Percentiles rank a stretch among this genome's conserved stretches.
These are phyloP conservation scores for Ophion slaviceki DNA, from an alignment of 2,888 invertebrate genomes.

Conservation along the genomic window DNA sequence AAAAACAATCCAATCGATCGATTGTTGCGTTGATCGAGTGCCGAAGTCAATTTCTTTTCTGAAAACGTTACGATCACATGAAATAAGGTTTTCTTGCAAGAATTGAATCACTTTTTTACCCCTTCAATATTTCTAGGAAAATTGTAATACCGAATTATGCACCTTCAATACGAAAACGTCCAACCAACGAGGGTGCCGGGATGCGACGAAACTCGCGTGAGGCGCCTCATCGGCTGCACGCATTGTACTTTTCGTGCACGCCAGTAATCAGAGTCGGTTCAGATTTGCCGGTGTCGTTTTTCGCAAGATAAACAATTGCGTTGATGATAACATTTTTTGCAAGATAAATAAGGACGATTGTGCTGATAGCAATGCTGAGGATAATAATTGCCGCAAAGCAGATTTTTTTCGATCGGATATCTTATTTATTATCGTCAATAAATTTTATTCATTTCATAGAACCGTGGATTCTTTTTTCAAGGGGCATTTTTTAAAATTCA, in stretches of 20 bases:
- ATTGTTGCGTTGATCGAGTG: no score
- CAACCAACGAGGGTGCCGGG: neutral
- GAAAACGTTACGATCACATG: no score
- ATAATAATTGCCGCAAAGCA: no score
- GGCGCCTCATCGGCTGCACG: constrained; percentile 65
- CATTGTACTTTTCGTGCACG: constrained; percentile 46
- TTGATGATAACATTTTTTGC: neutral
- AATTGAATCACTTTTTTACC: no score
- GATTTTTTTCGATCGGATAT: no score
- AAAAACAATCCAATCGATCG: neutral
- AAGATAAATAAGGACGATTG: neutral
- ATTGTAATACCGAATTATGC: neutral
- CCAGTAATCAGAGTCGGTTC: constrained; percentile 37
- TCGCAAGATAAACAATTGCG: neutral
- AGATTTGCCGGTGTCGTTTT: constrained; percentile 24
- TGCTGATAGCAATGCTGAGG: no score
- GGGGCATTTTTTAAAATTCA: no score
- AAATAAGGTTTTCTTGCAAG: no score
- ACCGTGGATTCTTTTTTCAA: no score
- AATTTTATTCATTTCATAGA: no score
- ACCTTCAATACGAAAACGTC: constrained; percentile 25
- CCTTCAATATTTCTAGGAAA: neutral
- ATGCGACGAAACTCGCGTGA: constrained; percentile 69
- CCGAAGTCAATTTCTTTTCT: no score
- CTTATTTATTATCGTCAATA: no score